Base-by-base conservation (phyloP, 1,140 invertebrate genomes). In the Diabrotica undecimpunctata region DNA sequence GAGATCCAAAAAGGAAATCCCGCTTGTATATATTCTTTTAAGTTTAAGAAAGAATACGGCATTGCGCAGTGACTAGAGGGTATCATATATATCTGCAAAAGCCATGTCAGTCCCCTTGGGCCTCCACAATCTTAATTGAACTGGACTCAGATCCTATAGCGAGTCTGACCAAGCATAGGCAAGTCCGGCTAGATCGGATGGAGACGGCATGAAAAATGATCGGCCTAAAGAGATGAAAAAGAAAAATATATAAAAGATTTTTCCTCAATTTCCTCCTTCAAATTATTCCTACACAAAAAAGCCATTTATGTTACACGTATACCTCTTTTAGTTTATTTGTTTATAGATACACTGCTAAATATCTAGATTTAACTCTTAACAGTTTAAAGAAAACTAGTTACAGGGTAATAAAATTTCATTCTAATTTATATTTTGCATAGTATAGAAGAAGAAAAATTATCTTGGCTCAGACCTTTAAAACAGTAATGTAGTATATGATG, bases 191-290 rank as follows among this genome's bases (percentile, higher is more conserved):
- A 67, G 64, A 72, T 72, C 72, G 66, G 66, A 72, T 70, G 68
- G 73, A 75, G 71, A 76, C 72, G 74, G 73, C 74, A 77, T 78
- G 76, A 78, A 78, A 77, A 78, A 78, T 78, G 76, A 77, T 76
- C 75, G 73, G 73, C 72, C 70, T 72, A 74, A 75, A 72, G 69
- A 73, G 68, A 75, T 73, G 74, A 71, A 74, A 75, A 75, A 72
- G 72, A 65, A 68, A 70, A 76, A 75, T 25, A 75, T 74, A 75
- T 74, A 74, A 75, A 73, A 76, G 71, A 74, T 77, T 75, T 74
- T 76, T 71, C 72, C 25, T 25, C 75, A 77, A 76, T 77, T 77
- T 76, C 76, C 76, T 76, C 71, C 67, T 65, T 66, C 75, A 75
- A 76, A 77, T 77, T 77, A 75, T 77, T 73, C 74, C 11, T 35